These are phyloP conservation scores for Drosophila peninsularis DNA, from an alignment of 2,888 invertebrate species.

Conservation along the genomic window DNA sequence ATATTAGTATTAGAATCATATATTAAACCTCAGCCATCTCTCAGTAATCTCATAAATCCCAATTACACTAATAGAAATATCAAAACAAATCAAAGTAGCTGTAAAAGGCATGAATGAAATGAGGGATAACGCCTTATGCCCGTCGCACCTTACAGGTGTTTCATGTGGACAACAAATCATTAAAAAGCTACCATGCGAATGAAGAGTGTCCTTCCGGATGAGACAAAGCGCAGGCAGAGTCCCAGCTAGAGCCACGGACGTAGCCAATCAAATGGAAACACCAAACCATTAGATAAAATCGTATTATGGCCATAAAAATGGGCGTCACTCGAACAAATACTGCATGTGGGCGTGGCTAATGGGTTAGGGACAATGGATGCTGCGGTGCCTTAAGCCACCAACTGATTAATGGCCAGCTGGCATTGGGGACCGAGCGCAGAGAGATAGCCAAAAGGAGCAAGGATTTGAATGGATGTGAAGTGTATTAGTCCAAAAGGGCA, in stretches of 20 bases:
- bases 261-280: conserved; percentile 29
- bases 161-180: conserved; percentile 6
- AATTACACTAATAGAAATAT: not conserved
- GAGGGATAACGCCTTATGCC: not conserved
- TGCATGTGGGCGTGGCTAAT: conserved; percentile 7
- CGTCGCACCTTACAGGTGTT: not conserved
- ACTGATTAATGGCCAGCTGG: conserved; percentile 46
- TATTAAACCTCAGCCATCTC: no score
- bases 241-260: not conserved
- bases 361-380: conserved; percentile 5
- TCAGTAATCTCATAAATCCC: not conserved
- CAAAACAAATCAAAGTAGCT: not conserved
- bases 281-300: conserved; percentile 23
- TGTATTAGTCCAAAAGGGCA: not conserved
- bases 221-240: not conserved
- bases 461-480: conserved; percentile 3
- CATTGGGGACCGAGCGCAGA: not conserved
- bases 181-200: conserved; percentile 3
- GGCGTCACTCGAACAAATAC: conserved; percentile 28
- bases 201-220: conserved; percentile 1
- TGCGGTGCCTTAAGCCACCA: conserved; percentile 11
- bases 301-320: conserved; percentile 26
- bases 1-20: not conserved
- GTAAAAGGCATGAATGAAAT: not conserved
- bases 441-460: not conserved